Conservation (phyloP, 2,888 invertebrate species). For the Microdon myrmicae region DNA sequence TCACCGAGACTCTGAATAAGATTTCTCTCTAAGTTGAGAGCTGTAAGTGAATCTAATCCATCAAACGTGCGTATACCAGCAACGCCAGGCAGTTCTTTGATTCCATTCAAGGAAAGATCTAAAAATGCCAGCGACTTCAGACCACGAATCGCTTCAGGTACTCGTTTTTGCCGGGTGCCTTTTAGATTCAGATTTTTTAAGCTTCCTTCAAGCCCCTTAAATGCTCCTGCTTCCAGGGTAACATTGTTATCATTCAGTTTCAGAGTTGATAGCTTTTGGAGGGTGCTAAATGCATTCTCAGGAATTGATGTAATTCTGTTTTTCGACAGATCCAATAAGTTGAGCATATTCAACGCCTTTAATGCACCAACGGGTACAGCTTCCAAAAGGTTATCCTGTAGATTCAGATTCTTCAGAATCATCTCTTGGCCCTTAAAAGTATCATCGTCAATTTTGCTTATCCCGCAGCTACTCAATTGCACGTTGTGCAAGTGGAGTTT, state of each 20-base stretch:
- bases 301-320: conserved; percentile 79
- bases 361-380: conserved; percentile 82
- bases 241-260: conserved; percentile 90
- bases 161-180: conserved; percentile 81
- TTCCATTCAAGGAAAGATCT: conserved; percentile 88
- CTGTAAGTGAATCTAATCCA: conserved; percentile 81
- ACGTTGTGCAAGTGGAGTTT: conserved; percentile 82
- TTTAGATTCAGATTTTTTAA: conserved; percentile 90
- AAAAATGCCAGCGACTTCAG: conserved; percentile 84
- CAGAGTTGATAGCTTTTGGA: conserved; percentile 79
- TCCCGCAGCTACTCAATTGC: conserved; percentile 85
- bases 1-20: conserved; percentile 81
- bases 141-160: conserved; percentile 83
- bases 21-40: conserved; percentile 86
- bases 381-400: conserved; percentile 83
- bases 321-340: conserved; percentile 84
- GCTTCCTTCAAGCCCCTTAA: conserved; percentile 82
- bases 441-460: conserved; percentile 75
- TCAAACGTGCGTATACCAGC: conserved; percentile 77
- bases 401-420: conserved; percentile 82
- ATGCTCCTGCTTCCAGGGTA: conserved; percentile 75
- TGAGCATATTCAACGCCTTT: conserved; percentile 75
- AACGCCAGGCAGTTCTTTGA: conserved; percentile 81
- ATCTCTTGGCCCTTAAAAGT: conserved; percentile 87
- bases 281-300: conserved; percentile 79